Base-by-base conservation (phyloP, 2,888 invertebrate species). In the Ametastegia equiseti region DNA sequence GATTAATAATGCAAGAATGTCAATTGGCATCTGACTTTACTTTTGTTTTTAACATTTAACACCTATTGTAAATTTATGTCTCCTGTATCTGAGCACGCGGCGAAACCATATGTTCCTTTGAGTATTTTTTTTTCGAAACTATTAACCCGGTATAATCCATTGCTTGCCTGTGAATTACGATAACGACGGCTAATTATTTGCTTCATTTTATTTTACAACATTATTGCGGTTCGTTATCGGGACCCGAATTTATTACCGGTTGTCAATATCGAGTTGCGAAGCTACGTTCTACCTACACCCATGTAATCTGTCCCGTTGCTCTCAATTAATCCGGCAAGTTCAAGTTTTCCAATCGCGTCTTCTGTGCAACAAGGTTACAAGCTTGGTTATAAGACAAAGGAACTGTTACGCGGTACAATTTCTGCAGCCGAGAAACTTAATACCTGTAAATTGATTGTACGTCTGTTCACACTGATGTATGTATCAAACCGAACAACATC, bases 121-220 rank as follows among this genome's bases (percentile, higher is more conserved):
- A 2, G 9, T 33, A 54, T 75, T 50, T 27, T n/a, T n/a, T n/a
- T n/a, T 23, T 54, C 13, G 75, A n/a, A 67, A 54, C 23, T 36
- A 33, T 39, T 11, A 80, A 47, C 50, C 67, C 9, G 19, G 1
- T 5, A 9, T 80, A 69, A 80, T 80, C 80, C 80, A 57, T 57
- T 71, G 80, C 60, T 57, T 57, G 57, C 57, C 39, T 11, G 39
- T 45, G 80, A 69, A 80, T 80, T 57, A 57, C 23, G 80, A 80
- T 80, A 80, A 80, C 54, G 42, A n/a, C 30, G 42, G 42, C 42
- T 9, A 60, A 78, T 78, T 30, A 54, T 36, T 63, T 60, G 47
- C 33, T 42, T 27, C 36, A 78, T 78, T 78, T 60, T 33, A 60
- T 60, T 60, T 78, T 60, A 78, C 23, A 27, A 30, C 60, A 45